Evolutionary conservation across 2,113 vertebrate species (phyloP), one percentile per base, ranked within the genome.

Genomic region (Cryptotis parvus): DNA sequence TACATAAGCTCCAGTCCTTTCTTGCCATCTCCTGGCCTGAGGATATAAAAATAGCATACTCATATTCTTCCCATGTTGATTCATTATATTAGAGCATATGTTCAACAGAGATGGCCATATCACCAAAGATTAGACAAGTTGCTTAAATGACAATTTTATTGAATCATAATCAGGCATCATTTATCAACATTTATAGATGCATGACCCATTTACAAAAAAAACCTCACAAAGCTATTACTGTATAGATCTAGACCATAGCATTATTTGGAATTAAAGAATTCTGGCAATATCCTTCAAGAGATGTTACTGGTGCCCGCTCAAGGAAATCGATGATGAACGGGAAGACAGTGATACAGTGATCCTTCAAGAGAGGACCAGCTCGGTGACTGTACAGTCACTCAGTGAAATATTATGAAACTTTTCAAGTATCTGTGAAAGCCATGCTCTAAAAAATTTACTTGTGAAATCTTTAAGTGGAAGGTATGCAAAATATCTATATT

Each of bases 101-200:
- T 39, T 65, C 76, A 78, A 93, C 0, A 85, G 43, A 90, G 2
- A 73, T 35, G 31, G 39, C 6, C 63, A 92, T n/a, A 89, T 61
- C 79, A 41, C 2, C 65, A 89, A 87, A 89, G 49, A 87, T 45
- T 45, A 91, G 31, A 74, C 29, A 81, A 87, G 39, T 68, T 89
- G 29, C 20, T 87, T 91, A 84, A 89, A 77, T 35, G 22, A 52
- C 27, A 89, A 70, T 73, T 86, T 89, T 84, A 84, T 52, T 68
- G 31, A 70, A 76, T 33, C 27, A 68, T 41, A 95, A 87, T 70
- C n/a, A 82, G 20, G 35, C n/a, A 90, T 90, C 55, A 84, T 73
- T 39, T 74, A 81, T 37, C 55, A 85, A 68, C 26, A 90, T 63
- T 75, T 82, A n/a, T 75, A 89, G 92, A 89, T 29, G 5, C 8